These are phyloP conservation scores for Toxostoma redivivum DNA, from an alignment of 2,113 vertebrate genomes.

Conservation along the genomic window DNA sequence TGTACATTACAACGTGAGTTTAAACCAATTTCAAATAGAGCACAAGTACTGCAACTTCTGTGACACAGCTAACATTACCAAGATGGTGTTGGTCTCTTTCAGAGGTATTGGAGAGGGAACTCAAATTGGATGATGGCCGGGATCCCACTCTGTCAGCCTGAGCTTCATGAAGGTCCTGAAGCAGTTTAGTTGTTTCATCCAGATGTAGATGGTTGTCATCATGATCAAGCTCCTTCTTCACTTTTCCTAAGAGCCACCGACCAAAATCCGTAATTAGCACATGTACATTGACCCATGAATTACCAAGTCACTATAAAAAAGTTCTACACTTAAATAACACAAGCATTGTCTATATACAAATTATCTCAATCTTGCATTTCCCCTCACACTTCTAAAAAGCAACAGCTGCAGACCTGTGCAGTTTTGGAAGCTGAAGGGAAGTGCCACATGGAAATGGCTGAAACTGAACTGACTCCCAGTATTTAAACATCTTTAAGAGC, in stretches of 20 bases:
- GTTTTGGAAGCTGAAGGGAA: background rate
- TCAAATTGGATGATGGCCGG: constrained; percentile 92
- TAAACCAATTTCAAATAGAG: background rate
- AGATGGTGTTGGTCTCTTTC: constrained; percentile 94
- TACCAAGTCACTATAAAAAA: background rate
- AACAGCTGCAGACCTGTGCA: background rate
- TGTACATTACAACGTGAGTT: background rate
- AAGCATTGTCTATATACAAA: background rate
- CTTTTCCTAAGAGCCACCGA: constrained; percentile 77
- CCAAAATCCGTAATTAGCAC: background rate
- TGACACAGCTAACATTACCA: constrained; percentile 67
- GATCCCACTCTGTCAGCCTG: constrained; percentile 91
- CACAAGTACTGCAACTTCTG: background rate
- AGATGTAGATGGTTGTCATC: constrained; percentile 88
- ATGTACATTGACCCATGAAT: background rate
- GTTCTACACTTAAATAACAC: background rate
- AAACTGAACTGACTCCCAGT: background rate
- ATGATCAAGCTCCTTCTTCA: constrained; percentile 92
- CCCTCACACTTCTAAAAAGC: background rate
- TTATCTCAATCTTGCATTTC: background rate
- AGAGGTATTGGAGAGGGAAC: constrained; percentile 92
- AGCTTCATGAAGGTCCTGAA: constrained; percentile 94
- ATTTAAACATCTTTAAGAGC: background rate
- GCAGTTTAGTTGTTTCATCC: constrained; percentile 89
- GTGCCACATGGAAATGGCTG: background rate